Evolutionary conservation across 2,797 vertebrate genomes (phyloP).

Genomic region (Acanthurus lineatus): DNA sequence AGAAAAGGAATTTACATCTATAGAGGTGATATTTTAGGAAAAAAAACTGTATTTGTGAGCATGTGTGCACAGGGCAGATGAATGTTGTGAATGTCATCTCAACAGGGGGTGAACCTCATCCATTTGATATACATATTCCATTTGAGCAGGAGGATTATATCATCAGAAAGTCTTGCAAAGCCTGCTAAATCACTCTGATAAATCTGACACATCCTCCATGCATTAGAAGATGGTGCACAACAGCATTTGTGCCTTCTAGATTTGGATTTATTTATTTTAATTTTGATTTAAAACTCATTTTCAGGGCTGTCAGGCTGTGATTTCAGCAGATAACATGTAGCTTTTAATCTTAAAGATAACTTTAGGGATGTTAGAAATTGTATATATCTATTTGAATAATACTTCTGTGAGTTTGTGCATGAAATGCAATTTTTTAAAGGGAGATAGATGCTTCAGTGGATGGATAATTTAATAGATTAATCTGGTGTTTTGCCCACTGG

Average conservation of each 20-base stretch:
- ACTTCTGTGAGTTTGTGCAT: not conserved
- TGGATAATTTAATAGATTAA: constrained; percentile 62
- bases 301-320: not conserved
- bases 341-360: not conserved
- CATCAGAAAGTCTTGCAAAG: constrained; percentile 40
- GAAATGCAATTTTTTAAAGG: constrained; percentile 35
- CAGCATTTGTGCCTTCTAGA: not conserved
- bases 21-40: constrained; percentile 6
- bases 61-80: constrained; percentile 22
- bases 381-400: constrained; percentile 24
- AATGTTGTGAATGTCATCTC: constrained; percentile 21
- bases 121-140: constrained; percentile 49
- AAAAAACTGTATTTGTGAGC: constrained; percentile 31
- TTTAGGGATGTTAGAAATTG: not conserved
- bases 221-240: constrained; percentile 1
- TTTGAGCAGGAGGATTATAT: constrained; percentile 59
- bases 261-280: constrained; percentile 7
- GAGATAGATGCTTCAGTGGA: constrained; percentile 34
- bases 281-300: constrained; percentile 9
- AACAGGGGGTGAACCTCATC: constrained; percentile 34
- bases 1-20: constrained; percentile 42
- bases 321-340: not conserved
- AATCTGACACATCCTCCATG: constrained; percentile 18
- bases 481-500: constrained; percentile 65
- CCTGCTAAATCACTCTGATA: constrained; percentile 29